Percentiles rank a stretch among this genome's conserved stretches.
Evolutionary conservation across 23 tunicate species (phyloP).

Genomic region (Styela plicata): DNA sequence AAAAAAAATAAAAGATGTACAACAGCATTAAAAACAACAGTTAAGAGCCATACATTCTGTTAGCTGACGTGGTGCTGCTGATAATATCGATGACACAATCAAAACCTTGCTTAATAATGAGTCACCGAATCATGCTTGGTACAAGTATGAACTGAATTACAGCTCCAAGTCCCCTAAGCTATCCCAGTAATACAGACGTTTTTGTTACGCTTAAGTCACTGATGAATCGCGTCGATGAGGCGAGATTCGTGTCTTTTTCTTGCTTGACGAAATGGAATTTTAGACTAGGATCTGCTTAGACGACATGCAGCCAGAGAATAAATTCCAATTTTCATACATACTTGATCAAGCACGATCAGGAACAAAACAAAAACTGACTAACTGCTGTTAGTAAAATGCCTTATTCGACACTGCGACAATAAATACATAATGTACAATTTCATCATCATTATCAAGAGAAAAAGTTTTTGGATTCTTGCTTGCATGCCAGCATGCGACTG

Average conservation of each 20-base stretch:
- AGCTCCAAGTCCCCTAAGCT: too few relatives aligned
- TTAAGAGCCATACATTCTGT: background rate
- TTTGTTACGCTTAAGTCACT: too few relatives aligned
- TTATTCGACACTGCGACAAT: background rate
- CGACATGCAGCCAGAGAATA: too few relatives aligned
- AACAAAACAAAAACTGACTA: background rate
- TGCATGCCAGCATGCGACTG: constrained; percentile 97
- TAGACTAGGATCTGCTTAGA: too few relatives aligned
- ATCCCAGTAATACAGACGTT: too few relatives aligned
- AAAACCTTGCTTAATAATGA: background rate
- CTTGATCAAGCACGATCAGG: background rate
- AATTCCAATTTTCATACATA: too few relatives aligned
- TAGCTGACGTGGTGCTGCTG: background rate
- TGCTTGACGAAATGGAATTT: too few relatives aligned
- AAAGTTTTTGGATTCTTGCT: constrained; percentile 16
- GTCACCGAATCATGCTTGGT: background rate
- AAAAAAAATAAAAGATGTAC: background rate
- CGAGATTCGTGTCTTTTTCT: too few relatives aligned
- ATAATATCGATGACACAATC: background rate
- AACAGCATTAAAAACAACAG: constrained; percentile 27
- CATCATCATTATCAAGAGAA: background rate
- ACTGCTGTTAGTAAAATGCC: background rate
- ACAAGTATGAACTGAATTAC: too few relatives aligned
- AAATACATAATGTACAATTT: background rate
- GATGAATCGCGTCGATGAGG: too few relatives aligned